phyloP scores from a whole-genome alignment of 2,888 invertebrate species.

The Poecilus cupreus region DNA sequence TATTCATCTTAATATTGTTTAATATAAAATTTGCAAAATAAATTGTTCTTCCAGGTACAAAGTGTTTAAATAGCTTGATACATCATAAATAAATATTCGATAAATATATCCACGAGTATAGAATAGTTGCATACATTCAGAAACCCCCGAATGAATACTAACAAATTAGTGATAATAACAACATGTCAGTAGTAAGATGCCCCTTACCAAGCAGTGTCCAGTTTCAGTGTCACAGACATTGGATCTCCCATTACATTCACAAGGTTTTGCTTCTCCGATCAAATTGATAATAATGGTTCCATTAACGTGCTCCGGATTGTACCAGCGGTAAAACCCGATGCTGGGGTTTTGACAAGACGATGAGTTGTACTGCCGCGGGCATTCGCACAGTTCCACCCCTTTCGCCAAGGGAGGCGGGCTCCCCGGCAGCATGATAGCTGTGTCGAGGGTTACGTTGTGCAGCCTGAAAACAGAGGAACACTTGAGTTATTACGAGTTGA shows the following conservation, averaged over 20 bases:
- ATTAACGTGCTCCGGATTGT: constrained; percentile 76
- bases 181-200: too few species aligned
- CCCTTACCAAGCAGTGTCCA: constrained; percentile 86
- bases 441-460: constrained; percentile 87
- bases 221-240: constrained; percentile 87
- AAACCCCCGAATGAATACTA: too few species aligned
- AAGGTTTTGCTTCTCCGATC: constrained; percentile 86
- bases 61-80: too few species aligned
- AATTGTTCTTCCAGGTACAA: too few species aligned
- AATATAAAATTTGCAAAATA: too few species aligned
- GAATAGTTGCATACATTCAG: too few species aligned
- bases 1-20: too few species aligned
- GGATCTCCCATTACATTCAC: constrained; percentile 88
- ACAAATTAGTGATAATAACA: too few species aligned
- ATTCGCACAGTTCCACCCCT: constrained; percentile 91
- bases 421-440: constrained; percentile 82
- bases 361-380: constrained; percentile 86
- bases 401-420: constrained; percentile 81
- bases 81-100: too few species aligned
- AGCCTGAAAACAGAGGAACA: constrained; percentile 73
- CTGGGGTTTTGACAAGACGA: constrained; percentile 94
- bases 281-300: constrained; percentile 86
- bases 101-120: too few species aligned
- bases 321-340: constrained; percentile 87
- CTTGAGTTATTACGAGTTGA: constrained; percentile 57